Conservation (phyloP, 2,113 vertebrate genomes). For the Tenrec ecaudatus region DNA sequence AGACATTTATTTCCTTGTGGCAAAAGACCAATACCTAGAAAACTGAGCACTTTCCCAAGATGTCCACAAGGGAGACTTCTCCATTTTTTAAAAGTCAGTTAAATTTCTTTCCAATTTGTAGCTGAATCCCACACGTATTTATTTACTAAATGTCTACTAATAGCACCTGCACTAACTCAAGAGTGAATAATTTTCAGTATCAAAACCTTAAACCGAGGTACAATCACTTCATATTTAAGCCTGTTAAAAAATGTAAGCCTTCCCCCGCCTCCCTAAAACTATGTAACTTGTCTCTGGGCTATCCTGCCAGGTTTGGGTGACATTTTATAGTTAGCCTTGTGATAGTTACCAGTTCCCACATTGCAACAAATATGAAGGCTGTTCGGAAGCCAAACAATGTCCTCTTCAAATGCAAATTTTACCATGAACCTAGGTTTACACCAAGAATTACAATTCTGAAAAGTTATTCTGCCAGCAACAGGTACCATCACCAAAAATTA, state of each 20-base stretch:
- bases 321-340: slow-evolving; percentile 64
- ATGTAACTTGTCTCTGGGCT: not conserved
- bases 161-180: not conserved
- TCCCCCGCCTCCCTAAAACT: not conserved
- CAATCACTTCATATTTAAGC: slow-evolving; percentile 25
- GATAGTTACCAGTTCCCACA: slow-evolving; percentile 62
- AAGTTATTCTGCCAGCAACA: slow-evolving; percentile 65
- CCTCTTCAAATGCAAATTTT: slow-evolving; percentile 2
- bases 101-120: slow-evolving; percentile 41
- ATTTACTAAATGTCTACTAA: slow-evolving; percentile 27
- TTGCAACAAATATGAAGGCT: slow-evolving; percentile 39
- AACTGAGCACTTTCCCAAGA: slow-evolving; percentile 42
- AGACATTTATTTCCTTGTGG: slow-evolving; percentile 37
- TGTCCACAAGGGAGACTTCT: slow-evolving; percentile 17
- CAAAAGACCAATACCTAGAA: slow-evolving; percentile 10
- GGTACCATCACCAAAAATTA: slow-evolving; percentile 47
- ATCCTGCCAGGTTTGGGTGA: slow-evolving; percentile 42
- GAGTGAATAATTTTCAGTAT: not conserved
- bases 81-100: not conserved
- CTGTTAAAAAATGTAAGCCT: no score
- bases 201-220: slow-evolving; percentile 22
- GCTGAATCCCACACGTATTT: slow-evolving; percentile 7
- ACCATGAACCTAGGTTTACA: slow-evolving; percentile 2
- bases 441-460: not conserved
- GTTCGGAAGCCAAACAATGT: slow-evolving; percentile 19